A percentile compares a stretch with the other conserved stretches of the same genome.
Evolutionary conservation across 2,113 vertebrate genomes (phyloP).

Genomic region (Syrmaticus mikado): DNA sequence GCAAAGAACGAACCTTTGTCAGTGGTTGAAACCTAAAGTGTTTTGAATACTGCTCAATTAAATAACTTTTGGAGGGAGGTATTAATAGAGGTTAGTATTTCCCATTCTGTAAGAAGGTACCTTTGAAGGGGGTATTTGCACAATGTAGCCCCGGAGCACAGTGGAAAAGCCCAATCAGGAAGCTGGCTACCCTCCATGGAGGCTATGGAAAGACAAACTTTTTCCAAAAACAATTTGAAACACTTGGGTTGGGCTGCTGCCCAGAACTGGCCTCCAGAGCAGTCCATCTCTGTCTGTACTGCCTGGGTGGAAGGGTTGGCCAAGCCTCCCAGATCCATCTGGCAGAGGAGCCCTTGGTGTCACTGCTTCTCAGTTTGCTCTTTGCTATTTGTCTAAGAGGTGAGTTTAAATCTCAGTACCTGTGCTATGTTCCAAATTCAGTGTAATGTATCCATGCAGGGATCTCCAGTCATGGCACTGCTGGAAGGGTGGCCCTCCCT

Average conservation of each 20-base stretch:
- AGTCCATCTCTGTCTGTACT: neutral
- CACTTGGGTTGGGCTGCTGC: neutral
- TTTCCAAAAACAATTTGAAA: neutral
- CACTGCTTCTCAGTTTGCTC: neutral
- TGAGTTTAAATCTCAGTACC: neutral
- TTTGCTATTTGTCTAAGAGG: neutral
- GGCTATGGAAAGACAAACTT: neutral
- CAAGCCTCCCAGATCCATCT: neutral
- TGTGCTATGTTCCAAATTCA: neutral
- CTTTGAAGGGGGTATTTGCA: neutral
- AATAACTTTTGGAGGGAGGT: neutral
- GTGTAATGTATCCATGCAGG: neutral
- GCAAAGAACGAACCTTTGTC: neutral
- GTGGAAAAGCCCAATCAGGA: neutral
- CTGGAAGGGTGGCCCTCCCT: neutral
- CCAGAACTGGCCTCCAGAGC: neutral
- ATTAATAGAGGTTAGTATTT: constrained; percentile 3
- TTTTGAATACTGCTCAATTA: neutral
- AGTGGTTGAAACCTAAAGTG: neutral
- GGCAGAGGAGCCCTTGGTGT: neutral
- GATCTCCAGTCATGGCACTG: neutral
- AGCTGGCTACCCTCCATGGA: neutral
- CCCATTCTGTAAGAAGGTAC: neutral
- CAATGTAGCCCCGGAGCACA: neutral
- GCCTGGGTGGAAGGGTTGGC: neutral